Base-by-base conservation (phyloP, 2,888 invertebrate species). In the Mythimna lalbum region DNA sequence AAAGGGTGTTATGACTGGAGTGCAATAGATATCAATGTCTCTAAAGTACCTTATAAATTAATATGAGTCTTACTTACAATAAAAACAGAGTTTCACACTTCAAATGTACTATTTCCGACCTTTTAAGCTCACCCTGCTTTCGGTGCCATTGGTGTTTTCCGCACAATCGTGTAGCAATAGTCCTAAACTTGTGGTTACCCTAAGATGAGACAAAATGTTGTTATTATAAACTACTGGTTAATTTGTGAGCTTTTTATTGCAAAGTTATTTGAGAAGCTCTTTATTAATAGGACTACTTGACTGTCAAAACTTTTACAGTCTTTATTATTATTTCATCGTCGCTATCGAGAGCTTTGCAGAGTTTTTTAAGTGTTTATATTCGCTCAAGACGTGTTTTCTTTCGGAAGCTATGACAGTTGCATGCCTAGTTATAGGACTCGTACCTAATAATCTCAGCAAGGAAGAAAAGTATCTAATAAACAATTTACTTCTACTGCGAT, bases 171-270 rank as follows among this genome's bases (percentile, higher is more conserved):
- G 6, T 47, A 39, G n/a, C n/a, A 31, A 33, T 4, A n/a, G 10
- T 19, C 49, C 56, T 1, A 59, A 81, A 72, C 31, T 81, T 68
- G 50, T 84, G 82, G 89, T 86, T 79, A 88, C 89, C 83, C 86
- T 82, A 86, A 69, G 63, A 52, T 60, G 59, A 76, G 59, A 79
- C 70, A 78, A 80, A 81, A 72, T 70, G 60, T 59, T 74, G 76
- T 79, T 69, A 76, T 65, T 79, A 71, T 73, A 75, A 69, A 84
- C 77, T 86, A 88, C 88, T 85, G 86, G 86, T 84, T 85, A 70
- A 72, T 82, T 53, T 50, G 23, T 68, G 47, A 71, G 62, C 14
- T 61, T 62, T 71, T 80, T 73, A 67, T 60, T 61, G 50, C 65
- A 43, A 59, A 64, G 65, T 50, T 53, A 68, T 65, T 73, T 73